These are phyloP conservation scores for Rhagonycha fulva DNA, from an alignment of 2,888 invertebrate species.

Conservation along the genomic window DNA sequence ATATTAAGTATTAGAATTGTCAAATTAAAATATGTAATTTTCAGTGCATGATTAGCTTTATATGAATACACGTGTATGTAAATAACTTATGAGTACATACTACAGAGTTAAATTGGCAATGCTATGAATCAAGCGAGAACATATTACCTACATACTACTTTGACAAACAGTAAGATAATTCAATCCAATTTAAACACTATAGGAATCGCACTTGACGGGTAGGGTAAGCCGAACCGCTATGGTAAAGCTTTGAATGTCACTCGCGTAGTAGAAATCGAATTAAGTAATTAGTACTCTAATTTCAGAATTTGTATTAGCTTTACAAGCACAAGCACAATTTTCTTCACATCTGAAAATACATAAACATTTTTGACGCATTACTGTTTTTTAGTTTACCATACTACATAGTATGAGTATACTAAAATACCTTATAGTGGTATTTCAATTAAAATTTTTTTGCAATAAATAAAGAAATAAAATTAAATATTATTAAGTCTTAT, in stretches of 20 bases:
- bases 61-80: neutral
- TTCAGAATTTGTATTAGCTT: constrained; percentile 46
- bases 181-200: constrained; percentile 49
- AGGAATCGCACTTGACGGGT: constrained; percentile 50
- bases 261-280: constrained; percentile 48
- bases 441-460: too few relatives aligned
- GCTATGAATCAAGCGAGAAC: neutral
- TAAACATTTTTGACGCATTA: neutral
- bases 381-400: too few relatives aligned
- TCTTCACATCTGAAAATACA: constrained; percentile 20
- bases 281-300: constrained; percentile 49
- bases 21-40: neutral
- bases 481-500: too few relatives aligned
- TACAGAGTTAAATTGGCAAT: neutral
- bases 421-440: too few relatives aligned
- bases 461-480: too few relatives aligned
- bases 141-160: neutral
- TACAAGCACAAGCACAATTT: constrained; percentile 35
- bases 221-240: constrained; percentile 44
- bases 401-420: too few relatives aligned
- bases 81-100: neutral
- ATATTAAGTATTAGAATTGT: too few relatives aligned
- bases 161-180: constrained; percentile 38
- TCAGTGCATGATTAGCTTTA: neutral
- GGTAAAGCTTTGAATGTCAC: constrained; percentile 46